Evolutionary conservation across 2,113 vertebrate genomes (phyloP), one percentile per base, ranked within the genome.

Genomic region (Misgurnus mizolepis): DNA sequence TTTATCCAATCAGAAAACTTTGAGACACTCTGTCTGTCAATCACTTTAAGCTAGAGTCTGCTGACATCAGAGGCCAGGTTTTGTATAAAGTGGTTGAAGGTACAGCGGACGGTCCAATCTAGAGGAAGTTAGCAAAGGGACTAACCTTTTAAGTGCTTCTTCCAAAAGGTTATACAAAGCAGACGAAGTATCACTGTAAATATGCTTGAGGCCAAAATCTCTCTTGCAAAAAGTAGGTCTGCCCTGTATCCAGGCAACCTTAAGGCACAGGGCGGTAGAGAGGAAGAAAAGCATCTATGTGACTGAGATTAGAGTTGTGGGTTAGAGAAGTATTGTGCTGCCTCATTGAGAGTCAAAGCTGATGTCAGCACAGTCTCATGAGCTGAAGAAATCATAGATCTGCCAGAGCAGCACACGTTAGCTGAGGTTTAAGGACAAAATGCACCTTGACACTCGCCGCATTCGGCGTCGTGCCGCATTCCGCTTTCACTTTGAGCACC

Each of bases 391-490:
- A 88, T 80, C 81, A 83, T 81, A 86, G 73, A 83, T 83, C 85
- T 78, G 68, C 68, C 74, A 17, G 50, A 82, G 81, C 85, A 83
- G 49, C 71, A 78, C 70, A 86, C 18, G 79, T 72, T 80, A 67
- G 34, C 79, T 7, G 22, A 79, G 6, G 71, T 81, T 85, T 85
- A 55, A 60, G 79, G 76, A 87, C 80, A 87, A 88, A 88, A 76
- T 8, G 5, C 58, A 83, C 86, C 85, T 86, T 90, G 85, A 88
- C 89, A 86, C 90, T 81, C 88, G 88, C 86, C 84, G 70, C 76
- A 79, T 50, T 55, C 9, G 50, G 71, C 80, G 60, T 79, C 3
- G 6, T 80, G 11, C 8, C 2, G 82, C 73, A 64, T 47, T 69
- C 49, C 11, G 53, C 18, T 73, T 80, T 68, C 80, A 67, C 80